phyloP scores from a whole-genome alignment of 2,797 vertebrate genomes.

The Sebastes alutus region DNA sequence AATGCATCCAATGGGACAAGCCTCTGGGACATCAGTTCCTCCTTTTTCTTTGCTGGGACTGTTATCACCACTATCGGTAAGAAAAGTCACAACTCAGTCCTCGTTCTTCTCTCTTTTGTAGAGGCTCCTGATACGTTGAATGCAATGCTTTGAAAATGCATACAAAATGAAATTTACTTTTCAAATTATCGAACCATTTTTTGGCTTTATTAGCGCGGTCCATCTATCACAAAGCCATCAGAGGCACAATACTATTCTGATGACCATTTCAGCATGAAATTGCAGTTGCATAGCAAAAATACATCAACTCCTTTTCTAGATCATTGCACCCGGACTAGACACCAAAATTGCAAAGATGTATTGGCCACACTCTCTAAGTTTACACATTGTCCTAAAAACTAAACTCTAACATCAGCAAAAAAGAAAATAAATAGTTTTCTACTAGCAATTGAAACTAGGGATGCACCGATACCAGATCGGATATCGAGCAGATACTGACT shows the following conservation, averaged over 20 bases:
- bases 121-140: neutral
- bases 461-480: no score
- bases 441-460: no score
- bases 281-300: neutral
- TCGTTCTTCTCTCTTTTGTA: neutral
- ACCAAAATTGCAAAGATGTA: neutral
- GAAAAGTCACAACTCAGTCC: constrained; percentile 42
- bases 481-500: no score
- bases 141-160: neutral
- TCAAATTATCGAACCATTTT: neutral
- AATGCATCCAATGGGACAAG: constrained; percentile 92
- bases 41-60: constrained; percentile 99
- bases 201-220: neutral
- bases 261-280: constrained; percentile 18
- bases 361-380: neutral
- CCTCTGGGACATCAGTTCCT: constrained; percentile 98
- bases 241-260: neutral
- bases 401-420: neutral
- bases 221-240: neutral
- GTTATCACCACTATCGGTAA: constrained; percentile 99
- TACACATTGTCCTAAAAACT: neutral
- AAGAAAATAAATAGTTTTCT: neutral
- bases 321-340: neutral
- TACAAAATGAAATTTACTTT: neutral
- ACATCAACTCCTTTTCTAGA: neutral